Conservation (phyloP, 2,797 vertebrate species). For the Glossophaga mutica region DNA sequence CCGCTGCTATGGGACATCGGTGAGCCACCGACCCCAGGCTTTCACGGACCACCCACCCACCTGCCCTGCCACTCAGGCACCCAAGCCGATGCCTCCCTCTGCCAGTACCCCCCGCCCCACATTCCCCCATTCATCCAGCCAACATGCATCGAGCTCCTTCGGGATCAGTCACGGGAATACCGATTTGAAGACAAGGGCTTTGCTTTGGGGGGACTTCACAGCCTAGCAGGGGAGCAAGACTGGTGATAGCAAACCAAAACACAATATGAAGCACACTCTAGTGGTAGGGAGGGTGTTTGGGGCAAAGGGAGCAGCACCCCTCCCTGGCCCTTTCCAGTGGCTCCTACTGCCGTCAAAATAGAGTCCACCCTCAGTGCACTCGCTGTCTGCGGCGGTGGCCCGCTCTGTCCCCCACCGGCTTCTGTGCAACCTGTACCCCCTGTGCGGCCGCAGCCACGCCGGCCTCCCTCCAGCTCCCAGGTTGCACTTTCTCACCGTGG, state of each 20-base stretch:
- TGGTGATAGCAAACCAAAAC: not conserved
- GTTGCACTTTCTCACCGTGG: not conserved
- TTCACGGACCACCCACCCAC: not conserved
- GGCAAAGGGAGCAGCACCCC: not conserved
- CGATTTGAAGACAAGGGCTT: not conserved
- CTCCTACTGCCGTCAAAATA: not conserved
- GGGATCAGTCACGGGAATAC: not conserved
- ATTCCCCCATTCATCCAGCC: not conserved
- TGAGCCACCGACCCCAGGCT: constrained; percentile 79
- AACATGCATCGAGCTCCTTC: not conserved
- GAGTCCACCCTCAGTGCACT: not conserved
- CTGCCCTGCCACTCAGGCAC: not conserved
- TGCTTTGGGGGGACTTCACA: not conserved
- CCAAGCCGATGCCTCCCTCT: not conserved
- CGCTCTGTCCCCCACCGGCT: not conserved
- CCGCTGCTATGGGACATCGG: constrained; percentile 95
- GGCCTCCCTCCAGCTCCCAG: not conserved
- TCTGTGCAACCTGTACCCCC: not conserved
- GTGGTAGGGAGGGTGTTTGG: not conserved
- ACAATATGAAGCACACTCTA: not conserved
- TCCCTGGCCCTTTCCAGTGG: not conserved
- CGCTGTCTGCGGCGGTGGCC: not conserved
- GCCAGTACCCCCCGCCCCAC: not conserved
- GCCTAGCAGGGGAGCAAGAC: not conserved
- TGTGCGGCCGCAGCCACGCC: not conserved